Evolutionary conservation across 2,888 invertebrate genomes (phyloP).

Genomic region (Cheilosia impressa): DNA sequence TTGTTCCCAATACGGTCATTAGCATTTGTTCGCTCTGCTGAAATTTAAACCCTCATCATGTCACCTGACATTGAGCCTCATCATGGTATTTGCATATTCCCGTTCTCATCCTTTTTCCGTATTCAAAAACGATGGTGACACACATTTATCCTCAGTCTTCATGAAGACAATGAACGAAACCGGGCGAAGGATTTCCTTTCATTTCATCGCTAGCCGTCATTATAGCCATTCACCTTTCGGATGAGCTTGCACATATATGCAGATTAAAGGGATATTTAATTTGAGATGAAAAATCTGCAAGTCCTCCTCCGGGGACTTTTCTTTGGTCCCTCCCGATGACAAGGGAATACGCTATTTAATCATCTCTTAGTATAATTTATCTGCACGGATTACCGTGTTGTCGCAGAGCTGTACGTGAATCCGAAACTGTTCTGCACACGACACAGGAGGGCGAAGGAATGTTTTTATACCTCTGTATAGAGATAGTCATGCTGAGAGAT

Average conservation of each 20-base stretch:
- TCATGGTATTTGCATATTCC: constrained; percentile 54
- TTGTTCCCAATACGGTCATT: constrained; percentile 33
- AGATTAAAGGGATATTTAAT: constrained; percentile 61
- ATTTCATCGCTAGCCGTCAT: constrained; percentile 44
- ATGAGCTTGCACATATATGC: constrained; percentile 13
- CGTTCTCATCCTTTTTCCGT: constrained; percentile 16
- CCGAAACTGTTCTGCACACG: constrained; percentile 8
- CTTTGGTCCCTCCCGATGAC: constrained; percentile 19
- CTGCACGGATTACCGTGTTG: constrained; percentile 67
- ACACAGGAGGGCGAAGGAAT: constrained; percentile 7
- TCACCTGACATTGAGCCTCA: constrained; percentile 39
- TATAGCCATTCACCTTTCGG: constrained; percentile 42
- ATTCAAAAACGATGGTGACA: constrained; percentile 57
- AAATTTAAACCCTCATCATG: constrained; percentile 51
- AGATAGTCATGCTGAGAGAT: constrained; percentile 52
- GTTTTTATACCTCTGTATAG: not conserved
- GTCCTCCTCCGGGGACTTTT: constrained; percentile 14
- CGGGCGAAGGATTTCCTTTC: constrained; percentile 28
- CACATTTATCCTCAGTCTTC: constrained; percentile 39
- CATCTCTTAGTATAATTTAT: constrained; percentile 67
- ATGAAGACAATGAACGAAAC: constrained; percentile 39
- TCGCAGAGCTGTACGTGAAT: constrained; percentile 33
- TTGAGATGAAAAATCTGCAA: constrained; percentile 63
- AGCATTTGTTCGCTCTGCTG: constrained; percentile 30
- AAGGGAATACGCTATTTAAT: constrained; percentile 63